These are phyloP conservation scores for Phymatocera aterrima DNA, from an alignment of 2,888 invertebrate species.

Conservation along the genomic window DNA sequence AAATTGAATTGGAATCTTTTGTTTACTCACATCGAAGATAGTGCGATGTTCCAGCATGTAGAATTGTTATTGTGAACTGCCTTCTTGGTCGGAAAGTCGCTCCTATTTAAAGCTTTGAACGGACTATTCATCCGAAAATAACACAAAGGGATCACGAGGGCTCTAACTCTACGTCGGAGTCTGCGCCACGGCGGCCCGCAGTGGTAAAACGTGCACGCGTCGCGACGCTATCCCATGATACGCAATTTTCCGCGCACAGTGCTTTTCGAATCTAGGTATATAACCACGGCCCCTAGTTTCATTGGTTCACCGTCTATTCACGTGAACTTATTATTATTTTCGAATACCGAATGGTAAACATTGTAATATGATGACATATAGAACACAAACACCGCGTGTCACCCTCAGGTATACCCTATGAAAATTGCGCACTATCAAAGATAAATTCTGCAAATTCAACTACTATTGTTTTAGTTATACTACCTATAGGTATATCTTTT, in stretches of 20 bases:
- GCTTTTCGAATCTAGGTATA: neutral
- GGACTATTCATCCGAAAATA: constrained; percentile 71
- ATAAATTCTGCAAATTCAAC: neutral
- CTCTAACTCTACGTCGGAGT: constrained; percentile 51
- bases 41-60: constrained; percentile 73
- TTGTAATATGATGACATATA: too few species aligned
- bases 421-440: constrained; percentile 5
- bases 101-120: constrained; percentile 74
- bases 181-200: constrained; percentile 56
- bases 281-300: neutral
- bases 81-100: constrained; percentile 67
- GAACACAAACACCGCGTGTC: neutral
- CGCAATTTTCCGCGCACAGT: constrained; percentile 54
- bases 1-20: constrained; percentile 47
- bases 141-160: constrained; percentile 70
- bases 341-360: constrained; percentile 10
- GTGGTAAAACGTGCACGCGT: constrained; percentile 55
- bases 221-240: constrained; percentile 50
- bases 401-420: too few species aligned
- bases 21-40: constrained; percentile 72
- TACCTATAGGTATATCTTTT: neutral
- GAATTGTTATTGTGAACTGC: constrained; percentile 69
- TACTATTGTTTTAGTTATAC: neutral
- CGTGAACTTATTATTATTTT: constrained; percentile 38
- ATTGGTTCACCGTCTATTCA: constrained; percentile 17